These are phyloP conservation scores for Drosophila rubida DNA, from an alignment of 2,888 invertebrate species.

Conservation along the genomic window DNA sequence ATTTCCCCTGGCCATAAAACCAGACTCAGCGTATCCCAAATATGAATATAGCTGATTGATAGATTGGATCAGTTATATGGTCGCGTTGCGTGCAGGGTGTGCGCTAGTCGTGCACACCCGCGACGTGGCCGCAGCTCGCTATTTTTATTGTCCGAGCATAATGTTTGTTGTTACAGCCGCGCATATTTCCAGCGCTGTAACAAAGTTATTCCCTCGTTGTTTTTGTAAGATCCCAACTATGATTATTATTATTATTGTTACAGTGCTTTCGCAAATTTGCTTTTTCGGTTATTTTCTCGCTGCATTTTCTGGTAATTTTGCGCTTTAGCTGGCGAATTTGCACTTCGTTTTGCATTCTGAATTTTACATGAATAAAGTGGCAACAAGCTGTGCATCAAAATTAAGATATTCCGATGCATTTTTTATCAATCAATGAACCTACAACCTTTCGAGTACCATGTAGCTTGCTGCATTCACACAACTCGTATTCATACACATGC, in stretches of 20 bases:
- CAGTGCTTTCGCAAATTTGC: constrained; percentile 33
- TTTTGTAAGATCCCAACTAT: constrained; percentile 35
- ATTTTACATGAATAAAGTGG: constrained; percentile 11
- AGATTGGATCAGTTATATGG: background rate
- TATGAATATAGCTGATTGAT: background rate
- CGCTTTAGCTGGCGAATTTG: constrained; percentile 18
- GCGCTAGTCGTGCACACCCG: constrained; percentile 2
- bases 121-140: background rate
- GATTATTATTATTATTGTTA: constrained; percentile 46
- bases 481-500: background rate
- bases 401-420: constrained; percentile 7
- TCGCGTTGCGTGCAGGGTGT: background rate
- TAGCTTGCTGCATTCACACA: background rate
- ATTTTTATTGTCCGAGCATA: constrained; percentile 15
- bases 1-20: constrained; percentile 1
- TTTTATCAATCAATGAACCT: background rate
- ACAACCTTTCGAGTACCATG: too few species aligned
- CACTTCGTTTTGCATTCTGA: constrained; percentile 2
- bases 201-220: constrained; percentile 32
- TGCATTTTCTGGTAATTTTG: constrained; percentile 4
- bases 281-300: constrained; percentile 8
- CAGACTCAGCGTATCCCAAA: too few species aligned
- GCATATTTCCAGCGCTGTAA: constrained; percentile 32
- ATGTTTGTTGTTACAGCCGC: constrained; percentile 44
- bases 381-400: constrained; percentile 11